Conservation (phyloP, 64 coral and sea anemone genomes). For the Trachythela sp. region DNA sequence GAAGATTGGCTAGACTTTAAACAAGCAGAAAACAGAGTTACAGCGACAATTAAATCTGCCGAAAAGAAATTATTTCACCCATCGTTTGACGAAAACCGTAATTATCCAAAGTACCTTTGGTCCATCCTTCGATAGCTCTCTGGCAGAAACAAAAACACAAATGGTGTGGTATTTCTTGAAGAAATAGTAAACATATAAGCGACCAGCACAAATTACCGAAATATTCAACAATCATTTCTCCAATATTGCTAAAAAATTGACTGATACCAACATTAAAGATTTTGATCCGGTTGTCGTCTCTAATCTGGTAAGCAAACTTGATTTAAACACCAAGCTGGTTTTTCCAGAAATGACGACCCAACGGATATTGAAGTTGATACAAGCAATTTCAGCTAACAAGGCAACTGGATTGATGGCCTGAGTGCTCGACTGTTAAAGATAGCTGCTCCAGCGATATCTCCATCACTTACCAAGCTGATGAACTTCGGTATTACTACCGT, state of each 20-base stretch:
- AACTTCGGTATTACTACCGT: neutral
- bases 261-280: neutral
- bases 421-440: constrained; percentile 22
- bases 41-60: neutral
- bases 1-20: neutral
- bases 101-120: constrained; percentile 20
- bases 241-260: neutral
- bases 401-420: constrained; percentile 29
- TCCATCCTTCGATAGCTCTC: constrained; percentile 9
- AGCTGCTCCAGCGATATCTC: constrained; percentile 26
- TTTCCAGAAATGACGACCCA: constrained; percentile 30
- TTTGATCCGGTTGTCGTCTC: neutral
- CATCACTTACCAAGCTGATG: neutral
- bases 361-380: neutral
- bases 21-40: constrained; percentile 9
- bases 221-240: neutral
- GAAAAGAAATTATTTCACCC: constrained; percentile 29
- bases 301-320: neutral
- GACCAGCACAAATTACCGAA: constrained; percentile 25
- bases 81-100: constrained; percentile 34
- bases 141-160: neutral
- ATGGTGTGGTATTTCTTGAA: neutral
- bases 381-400: constrained; percentile 1
- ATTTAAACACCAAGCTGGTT: neutral
- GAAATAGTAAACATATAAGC: neutral